Base-by-base conservation (phyloP, 2,797 vertebrate genomes). In the Paedocypris micromegethes region DNA sequence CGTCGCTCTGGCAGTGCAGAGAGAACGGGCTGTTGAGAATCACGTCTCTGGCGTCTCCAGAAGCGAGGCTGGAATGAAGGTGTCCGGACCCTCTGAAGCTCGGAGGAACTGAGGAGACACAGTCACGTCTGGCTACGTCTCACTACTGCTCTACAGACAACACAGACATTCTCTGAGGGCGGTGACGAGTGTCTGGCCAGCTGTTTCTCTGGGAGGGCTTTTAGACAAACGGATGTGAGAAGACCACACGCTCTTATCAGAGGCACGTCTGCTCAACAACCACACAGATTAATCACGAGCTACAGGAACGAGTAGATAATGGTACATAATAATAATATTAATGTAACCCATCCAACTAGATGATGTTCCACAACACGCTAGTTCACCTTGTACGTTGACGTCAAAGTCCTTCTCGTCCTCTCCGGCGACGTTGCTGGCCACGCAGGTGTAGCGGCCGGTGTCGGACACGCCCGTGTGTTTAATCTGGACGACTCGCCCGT, bases 361-460 rank as follows among this genome's bases (percentile, higher is more conserved):
- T 23, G 23, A 23, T 23, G 23, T 1, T 66, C 23, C 49, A 51
- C 9, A 80, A 82, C 83, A 23, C 23, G 23, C 83, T 80, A 82
- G 81, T 86, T 93, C 91, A 99, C 97, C 96, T 98, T 98, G 97
- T 89, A 99, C 92, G 89, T 92, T 98, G 87, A 99, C 93, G 91
- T 99, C 97, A 90, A 96, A 98, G 85, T 99, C 96, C 90, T 96
- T 83, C 84, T 98, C 96, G 79, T 98, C 97, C 82, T 97, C 94
- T 69, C 97, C 97, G 64, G 92, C 96, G 50, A 98, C 58, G 72
- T 98, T 99, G 66, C 92, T 93, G 52, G 97, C 97, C 58, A 98
- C 75, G 66, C 97, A 99, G 64, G 93, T 94, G 67, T 98, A 99
- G 52, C 96, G 92, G 6, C 96, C 95, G 0, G 93, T 98, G 82